These are phyloP conservation scores for Desoria tigrina DNA, from an alignment of 2,888 invertebrate genomes.

Conservation along the genomic window DNA sequence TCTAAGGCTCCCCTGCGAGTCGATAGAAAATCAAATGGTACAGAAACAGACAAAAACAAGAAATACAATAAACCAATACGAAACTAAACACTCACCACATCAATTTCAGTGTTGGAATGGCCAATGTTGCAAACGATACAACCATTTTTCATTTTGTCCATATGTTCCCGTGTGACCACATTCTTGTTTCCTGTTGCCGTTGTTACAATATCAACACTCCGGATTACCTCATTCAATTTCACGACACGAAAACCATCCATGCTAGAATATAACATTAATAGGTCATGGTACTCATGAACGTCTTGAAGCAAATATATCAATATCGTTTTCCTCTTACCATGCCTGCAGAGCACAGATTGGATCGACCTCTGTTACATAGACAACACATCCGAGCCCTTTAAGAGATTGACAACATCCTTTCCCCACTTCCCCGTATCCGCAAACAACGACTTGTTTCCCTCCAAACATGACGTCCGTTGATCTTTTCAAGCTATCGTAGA, in stretches of 20 bases:
- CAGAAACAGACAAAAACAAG: not conserved
- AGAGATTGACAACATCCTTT: constrained; percentile 95
- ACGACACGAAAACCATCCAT: constrained; percentile 97
- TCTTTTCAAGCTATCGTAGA: constrained; percentile 70
- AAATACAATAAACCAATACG: too few species aligned
- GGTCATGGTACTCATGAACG: not conserved
- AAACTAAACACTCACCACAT: constrained; percentile 68
- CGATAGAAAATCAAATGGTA: not conserved
- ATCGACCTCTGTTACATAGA: constrained; percentile 91
- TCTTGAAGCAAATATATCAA: not conserved
- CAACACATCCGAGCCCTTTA: constrained; percentile 91
- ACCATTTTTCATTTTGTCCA: constrained; percentile 95
- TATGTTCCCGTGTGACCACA: constrained; percentile 89
- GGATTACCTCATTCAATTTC: constrained; percentile 86
- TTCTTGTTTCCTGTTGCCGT: constrained; percentile 98
- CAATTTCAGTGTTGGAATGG: constrained; percentile 94
- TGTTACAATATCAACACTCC: constrained; percentile 91
- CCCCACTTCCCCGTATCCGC: constrained; percentile 96
- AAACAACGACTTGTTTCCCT: constrained; percentile 92
- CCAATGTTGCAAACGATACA: constrained; percentile 97
- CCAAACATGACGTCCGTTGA: constrained; percentile 97
- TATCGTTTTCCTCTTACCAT: constrained; percentile 61
- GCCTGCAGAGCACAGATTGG: constrained; percentile 97
- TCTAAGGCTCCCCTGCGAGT: constrained; percentile 73
- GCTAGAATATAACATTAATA: constrained; percentile 62